These are phyloP conservation scores for Ferrisia virgata DNA, from an alignment of 2,888 invertebrate genomes.

Conservation along the genomic window DNA sequence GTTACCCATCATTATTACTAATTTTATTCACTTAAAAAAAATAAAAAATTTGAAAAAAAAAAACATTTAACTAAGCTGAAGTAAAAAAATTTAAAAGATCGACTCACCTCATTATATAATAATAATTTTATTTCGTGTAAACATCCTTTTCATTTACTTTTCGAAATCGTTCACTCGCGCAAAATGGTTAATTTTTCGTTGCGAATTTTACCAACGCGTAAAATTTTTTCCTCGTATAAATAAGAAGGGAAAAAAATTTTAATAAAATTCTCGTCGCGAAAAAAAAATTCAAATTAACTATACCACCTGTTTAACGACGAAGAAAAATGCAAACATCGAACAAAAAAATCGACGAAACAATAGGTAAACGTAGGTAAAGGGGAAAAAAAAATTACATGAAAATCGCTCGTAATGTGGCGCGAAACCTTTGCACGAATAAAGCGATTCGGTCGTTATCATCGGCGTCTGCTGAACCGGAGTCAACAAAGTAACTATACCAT, in stretches of 20 bases:
- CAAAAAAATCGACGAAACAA: too few species aligned
- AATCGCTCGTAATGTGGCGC: neutral
- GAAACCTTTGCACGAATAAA: neutral
- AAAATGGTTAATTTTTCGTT: neutral
- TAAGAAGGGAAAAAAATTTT: neutral
- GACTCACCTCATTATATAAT: neutral
- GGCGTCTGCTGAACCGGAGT: constrained; percentile 1
- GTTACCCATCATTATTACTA: too few species aligned
- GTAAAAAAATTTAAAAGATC: too few species aligned
- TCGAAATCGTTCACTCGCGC: neutral
- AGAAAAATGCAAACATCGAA: too few species aligned
- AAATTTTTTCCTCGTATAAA: neutral
- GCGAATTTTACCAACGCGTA: neutral
- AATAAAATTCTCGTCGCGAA: neutral
- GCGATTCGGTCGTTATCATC: constrained; percentile 3
- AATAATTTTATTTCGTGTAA: neutral
- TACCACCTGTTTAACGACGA: neutral
- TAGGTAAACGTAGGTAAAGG: neutral
- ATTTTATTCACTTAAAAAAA: too few species aligned
- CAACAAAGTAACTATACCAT: neutral
- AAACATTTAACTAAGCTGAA: too few species aligned
- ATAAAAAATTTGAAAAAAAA: too few species aligned
- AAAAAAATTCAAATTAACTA: neutral
- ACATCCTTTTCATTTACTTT: neutral
- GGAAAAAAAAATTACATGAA: neutral